Evolutionary conservation across 2,113 vertebrate species (phyloP).

Genomic region (Cyphomyrus plagiostoma): DNA sequence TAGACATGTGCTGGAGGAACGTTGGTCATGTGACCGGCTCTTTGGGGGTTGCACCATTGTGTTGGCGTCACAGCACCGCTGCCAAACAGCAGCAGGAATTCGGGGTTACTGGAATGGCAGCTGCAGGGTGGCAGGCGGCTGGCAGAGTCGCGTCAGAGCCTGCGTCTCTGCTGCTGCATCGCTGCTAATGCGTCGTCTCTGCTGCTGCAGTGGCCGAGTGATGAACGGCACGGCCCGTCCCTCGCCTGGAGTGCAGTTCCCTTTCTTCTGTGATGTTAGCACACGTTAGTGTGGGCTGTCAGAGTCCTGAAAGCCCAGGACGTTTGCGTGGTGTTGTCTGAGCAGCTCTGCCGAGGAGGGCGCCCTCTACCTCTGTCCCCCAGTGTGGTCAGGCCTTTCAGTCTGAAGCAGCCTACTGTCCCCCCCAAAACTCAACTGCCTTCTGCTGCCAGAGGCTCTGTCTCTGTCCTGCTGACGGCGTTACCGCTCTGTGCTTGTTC

Average conservation of each 20-base stretch:
- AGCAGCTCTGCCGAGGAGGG: neutral
- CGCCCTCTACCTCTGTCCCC: neutral
- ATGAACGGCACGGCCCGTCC: neutral
- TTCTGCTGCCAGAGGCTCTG: neutral
- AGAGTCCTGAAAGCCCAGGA: neutral
- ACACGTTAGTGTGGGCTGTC: neutral
- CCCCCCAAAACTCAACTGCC: neutral
- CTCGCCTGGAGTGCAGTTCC: neutral
- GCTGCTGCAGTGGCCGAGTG: neutral
- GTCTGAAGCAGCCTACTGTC: neutral
- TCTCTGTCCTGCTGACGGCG: neutral
- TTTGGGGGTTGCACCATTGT: neutral
- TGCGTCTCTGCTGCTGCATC: neutral
- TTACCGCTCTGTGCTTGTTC: neutral
- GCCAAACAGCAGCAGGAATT: neutral
- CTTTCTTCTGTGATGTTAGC: too few species aligned
- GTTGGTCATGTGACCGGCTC: neutral
- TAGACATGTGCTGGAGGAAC: neutral
- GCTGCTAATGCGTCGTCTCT: too few species aligned
- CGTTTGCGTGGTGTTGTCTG: neutral
- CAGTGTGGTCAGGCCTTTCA: neutral
- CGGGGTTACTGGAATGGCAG: neutral
- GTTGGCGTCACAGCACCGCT: neutral
- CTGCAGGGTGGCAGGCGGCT: neutral
- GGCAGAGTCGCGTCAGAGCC: neutral